Conservation (phyloP, 2,888 invertebrate genomes). For the Caenorhabditis sp. region DNA sequence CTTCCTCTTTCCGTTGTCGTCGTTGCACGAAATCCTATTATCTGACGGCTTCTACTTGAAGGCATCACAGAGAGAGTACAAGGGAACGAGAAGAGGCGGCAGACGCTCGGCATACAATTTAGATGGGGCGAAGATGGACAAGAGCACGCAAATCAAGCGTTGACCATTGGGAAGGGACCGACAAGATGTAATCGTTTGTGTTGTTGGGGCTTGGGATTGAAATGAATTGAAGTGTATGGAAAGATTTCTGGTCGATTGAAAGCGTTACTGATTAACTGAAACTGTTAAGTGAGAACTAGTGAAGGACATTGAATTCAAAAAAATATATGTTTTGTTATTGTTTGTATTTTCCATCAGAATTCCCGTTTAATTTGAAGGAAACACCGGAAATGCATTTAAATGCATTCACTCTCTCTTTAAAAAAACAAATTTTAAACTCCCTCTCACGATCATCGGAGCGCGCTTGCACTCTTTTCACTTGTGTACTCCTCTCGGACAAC, state of each 20-base stretch:
- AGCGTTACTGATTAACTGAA: too few species aligned
- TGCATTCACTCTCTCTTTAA: too few species aligned
- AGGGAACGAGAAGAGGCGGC: background rate
- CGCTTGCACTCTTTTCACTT: background rate
- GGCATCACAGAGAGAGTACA: slow-evolving; percentile 16
- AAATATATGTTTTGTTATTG: too few species aligned
- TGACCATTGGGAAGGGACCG: slow-evolving; percentile 36
- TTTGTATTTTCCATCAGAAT: too few species aligned
- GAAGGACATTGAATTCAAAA: too few species aligned
- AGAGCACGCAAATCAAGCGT: slow-evolving; percentile 59
- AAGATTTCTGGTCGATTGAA: too few species aligned
- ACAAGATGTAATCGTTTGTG: slow-evolving; percentile 27
- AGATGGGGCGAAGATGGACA: slow-evolving; percentile 44
- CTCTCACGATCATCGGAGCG: background rate
- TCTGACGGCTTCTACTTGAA: slow-evolving; percentile 64
- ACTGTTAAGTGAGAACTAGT: too few species aligned
- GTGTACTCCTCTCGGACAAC: slow-evolving; percentile 43
- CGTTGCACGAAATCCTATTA: slow-evolving; percentile 64
- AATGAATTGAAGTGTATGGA: background rate
- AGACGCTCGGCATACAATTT: slow-evolving; percentile 47
- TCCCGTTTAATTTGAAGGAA: too few species aligned
- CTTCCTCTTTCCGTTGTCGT: slow-evolving; percentile 16
- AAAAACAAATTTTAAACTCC: slow-evolving; percentile 1
- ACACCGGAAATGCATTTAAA: too few species aligned
- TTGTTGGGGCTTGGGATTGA: background rate